Evolutionary conservation across 2,888 invertebrate species (phyloP), one percentile per base, ranked within the genome.

Genomic region (Parelbella ahira): DNA sequence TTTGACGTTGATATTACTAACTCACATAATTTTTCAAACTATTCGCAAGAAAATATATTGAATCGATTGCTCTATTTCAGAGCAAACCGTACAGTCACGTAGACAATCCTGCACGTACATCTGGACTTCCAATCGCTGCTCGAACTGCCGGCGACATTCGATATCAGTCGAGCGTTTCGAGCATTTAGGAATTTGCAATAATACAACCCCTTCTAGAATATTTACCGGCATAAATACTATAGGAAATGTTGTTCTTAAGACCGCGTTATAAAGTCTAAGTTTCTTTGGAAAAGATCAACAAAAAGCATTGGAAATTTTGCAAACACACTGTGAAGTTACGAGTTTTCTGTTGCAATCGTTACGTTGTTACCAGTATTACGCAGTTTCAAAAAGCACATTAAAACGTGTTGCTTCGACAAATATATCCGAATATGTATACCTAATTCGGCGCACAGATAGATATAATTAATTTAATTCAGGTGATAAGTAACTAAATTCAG

Each of bases 121-220:
- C 63, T 59, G 54, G 61, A 68, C 59, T 62, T 63, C 64, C 77
- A 83, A 84, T 84, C 83, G 73, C 68, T 66, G 73, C 64, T 56
- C 50, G 54, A 66, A 73, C 77, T 75, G 75, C 70, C 72, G 65
- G 60, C 66, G 69, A 65, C 71, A 69, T 75, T 71, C 71, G 68
- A 77, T 76, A 75, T 73, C 77, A 70, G 56, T 61, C 58, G 61
- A 68, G 68, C 70, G 69, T 67, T 76, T 55, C 58, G 56, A 66
- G 79, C 78, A 76, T 73, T 74, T 68, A 72, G 75, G 81, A 82
- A 86, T 86, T 84, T 83, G 79, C 80, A 84, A 83, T 86, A 84
- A 78, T 73, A 74, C 70, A 66, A 61, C 63, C 58, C 60, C 49
- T 25, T 50, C 41, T 41, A 44, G 46, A 29, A 47, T 32, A 33